phyloP scores from a whole-genome alignment of 2,797 vertebrate genomes.

The Enteromius radiatus region DNA sequence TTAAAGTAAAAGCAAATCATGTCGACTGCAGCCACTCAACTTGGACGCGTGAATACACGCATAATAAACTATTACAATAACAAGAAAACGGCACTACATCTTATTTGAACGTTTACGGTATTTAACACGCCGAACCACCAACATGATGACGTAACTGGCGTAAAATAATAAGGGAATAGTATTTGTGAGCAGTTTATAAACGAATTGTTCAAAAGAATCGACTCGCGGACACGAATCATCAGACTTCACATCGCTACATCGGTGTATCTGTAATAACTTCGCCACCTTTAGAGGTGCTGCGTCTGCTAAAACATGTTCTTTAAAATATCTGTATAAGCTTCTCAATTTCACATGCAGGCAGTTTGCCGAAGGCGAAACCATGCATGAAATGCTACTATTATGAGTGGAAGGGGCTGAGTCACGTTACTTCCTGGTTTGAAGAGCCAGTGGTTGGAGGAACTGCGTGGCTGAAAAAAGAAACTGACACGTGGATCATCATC shows the following conservation, averaged over 20 bases:
- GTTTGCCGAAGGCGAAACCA: not conserved
- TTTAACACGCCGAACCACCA: not conserved
- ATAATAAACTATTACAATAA: not conserved
- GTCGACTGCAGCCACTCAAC: not conserved
- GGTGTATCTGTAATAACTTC: not conserved
- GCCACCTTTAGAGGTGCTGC: not conserved
- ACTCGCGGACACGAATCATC: not conserved
- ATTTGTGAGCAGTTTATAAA: not conserved
- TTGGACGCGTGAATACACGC: not conserved
- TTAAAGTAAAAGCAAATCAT: not conserved
- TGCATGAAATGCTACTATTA: slow-evolving; percentile 31
- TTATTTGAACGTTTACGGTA: not conserved
- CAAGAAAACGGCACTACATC: not conserved
- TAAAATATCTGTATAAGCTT: not conserved
- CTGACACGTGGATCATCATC: slow-evolving; percentile 84
- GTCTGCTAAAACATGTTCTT: not conserved
- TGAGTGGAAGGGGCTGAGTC: slow-evolving; percentile 56
- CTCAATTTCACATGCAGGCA: not conserved
- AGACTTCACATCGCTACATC: not conserved
- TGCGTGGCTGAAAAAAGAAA: slow-evolving; percentile 71
- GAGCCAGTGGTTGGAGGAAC: slow-evolving; percentile 70
- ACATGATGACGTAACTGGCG: not conserved
- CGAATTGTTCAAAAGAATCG: not conserved
- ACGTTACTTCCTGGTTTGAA: slow-evolving; percentile 75
- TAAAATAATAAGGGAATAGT: not conserved